Base-by-base conservation (phyloP, 2,797 vertebrate species). In the Acanthiza pusilla region DNA sequence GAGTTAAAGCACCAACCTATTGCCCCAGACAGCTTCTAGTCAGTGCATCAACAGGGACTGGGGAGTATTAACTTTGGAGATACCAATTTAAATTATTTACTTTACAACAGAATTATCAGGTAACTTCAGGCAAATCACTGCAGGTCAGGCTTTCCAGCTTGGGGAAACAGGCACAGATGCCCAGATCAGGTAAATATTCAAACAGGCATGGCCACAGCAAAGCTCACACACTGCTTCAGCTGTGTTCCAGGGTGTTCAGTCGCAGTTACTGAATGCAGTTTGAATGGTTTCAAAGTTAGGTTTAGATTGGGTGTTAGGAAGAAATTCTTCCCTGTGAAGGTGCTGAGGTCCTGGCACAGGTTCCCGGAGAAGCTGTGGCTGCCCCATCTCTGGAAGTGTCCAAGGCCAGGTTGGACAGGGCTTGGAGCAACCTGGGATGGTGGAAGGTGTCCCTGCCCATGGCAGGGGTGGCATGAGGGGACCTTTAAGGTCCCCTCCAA, bases 21-120 rank as follows among this genome's bases (percentile, higher is more conserved):
- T 11, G 42, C 53, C 66, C 65, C 68, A 61, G 25, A 74, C 40
- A 72, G 51, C 48, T 73, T 22, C 78, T 32, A 18, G 62, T 65
- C 81, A 13, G 17, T 2, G 60, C 43, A 72, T 13, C 0, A 0
- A 29, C 60, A 27, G 34, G 4, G 4, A 65, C 8, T 5, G 12
- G 66, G 13, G n/a, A 45, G 42, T 25, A 30, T 17, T 29, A 10
- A 15, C 63, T 73, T 48, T 8, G 43, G 63, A 76, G 43, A 26
- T 8, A 70, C 0, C 48, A 22, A 25, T 38, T 80, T 11, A 43
- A 62, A 43, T 65, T n/a, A 48, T 85, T 73, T 71, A 32, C 19
- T 75, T 21, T 45, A 30, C 65, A 38, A 34, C 0, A 53, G 32
- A 27, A 43, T 7, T 74, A 63, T n/a, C 60, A 51, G 72, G 32